A percentile compares a stretch with the other conserved stretches of the same genome.
Evolutionary conservation across 2,113 vertebrate genomes (phyloP).

Genomic region (Anthoscopus minutus): DNA sequence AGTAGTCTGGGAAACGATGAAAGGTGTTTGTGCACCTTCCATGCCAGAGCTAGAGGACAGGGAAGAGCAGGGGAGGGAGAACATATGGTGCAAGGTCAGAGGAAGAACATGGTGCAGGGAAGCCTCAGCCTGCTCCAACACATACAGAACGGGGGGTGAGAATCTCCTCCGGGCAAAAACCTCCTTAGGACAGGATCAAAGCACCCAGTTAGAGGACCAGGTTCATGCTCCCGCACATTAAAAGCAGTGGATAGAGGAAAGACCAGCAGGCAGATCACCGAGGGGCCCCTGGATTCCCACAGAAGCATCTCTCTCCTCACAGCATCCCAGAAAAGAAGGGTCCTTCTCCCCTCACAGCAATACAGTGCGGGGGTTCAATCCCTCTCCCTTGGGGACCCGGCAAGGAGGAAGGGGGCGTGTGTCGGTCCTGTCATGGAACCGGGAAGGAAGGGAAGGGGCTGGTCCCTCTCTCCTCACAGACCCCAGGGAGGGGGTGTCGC

Average conservation of each 20-base stretch:
- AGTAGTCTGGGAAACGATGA: not conserved
- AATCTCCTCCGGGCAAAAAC: not conserved
- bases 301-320: not conserved
- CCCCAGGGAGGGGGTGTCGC: fast-evolving
- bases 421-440: not conserved
- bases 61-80: not conserved
- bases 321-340: not conserved
- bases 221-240: fast-evolving
- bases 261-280: not conserved
- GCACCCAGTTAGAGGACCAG: not conserved
- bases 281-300: not conserved
- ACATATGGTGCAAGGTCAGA: not conserved
- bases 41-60: not conserved
- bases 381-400: not conserved
- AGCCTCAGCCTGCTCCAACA: not conserved
- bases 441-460: fast-evolving
- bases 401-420: too few species aligned
- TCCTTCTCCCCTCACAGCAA: not conserved
- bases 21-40: not conserved
- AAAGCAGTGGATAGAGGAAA: not conserved
- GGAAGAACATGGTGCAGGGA: fast-evolving
- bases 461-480: not conserved
- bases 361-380: fast-evolving
- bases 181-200: not conserved
- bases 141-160: not conserved